These are phyloP conservation scores for Latrodectus geometricus DNA, from an alignment of 1,140 invertebrate genomes.

Conservation along the genomic window DNA sequence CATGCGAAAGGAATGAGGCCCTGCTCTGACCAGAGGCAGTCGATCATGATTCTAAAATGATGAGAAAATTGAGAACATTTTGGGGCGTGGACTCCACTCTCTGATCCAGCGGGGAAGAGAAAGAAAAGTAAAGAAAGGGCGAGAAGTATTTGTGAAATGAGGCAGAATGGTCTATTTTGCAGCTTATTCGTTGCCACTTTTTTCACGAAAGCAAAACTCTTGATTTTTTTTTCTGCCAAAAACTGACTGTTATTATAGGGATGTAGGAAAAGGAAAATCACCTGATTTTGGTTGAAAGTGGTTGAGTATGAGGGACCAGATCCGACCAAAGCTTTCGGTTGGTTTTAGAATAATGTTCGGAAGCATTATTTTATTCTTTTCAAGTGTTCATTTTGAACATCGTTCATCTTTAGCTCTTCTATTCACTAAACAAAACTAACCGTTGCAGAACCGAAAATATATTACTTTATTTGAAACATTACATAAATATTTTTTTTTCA, in stretches of 20 bases:
- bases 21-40: slow-evolving; percentile 44
- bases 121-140: slow-evolving; percentile 17
- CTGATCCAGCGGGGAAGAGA: too few relatives aligned
- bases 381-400: background rate
- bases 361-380: background rate
- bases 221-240: background rate
- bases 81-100: slow-evolving; percentile 12
- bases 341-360: background rate
- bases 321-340: slow-evolving; percentile 15
- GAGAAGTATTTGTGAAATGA: slow-evolving; percentile 53
- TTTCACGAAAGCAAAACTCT: background rate
- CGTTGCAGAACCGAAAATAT: background rate
- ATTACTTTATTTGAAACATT: background rate
- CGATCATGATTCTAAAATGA: slow-evolving; percentile 52
- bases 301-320: slow-evolving; percentile 25
- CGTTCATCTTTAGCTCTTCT: background rate
- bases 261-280: slow-evolving; percentile 36
- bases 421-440: background rate
- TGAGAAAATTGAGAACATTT: slow-evolving; percentile 61
- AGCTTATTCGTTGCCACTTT: background rate
- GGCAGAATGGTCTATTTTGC: slow-evolving; percentile 46
- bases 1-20: slow-evolving; percentile 38
- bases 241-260: slow-evolving; percentile 35
- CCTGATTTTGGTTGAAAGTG: slow-evolving; percentile 49
- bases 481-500: background rate